These are phyloP conservation scores for Iguana delicatissima DNA, from an alignment of 2,797 vertebrate species.

Conservation along the genomic window DNA sequence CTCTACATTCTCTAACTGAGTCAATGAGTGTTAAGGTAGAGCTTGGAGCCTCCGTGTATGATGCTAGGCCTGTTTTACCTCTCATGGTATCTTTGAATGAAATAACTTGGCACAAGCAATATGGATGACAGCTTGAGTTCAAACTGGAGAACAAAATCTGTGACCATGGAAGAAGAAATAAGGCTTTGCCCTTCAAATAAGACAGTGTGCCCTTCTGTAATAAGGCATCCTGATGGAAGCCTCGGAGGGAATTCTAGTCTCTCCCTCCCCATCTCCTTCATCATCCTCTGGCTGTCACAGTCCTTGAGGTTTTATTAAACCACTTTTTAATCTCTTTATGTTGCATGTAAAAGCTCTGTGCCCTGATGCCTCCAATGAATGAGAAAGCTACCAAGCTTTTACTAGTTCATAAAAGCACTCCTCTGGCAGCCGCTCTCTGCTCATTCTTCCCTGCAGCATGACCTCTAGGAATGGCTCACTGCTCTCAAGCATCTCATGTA, in stretches of 20 bases:
- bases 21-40: conserved; percentile 22
- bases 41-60: neutral
- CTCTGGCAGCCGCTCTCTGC: conserved; percentile 22
- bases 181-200: conserved; percentile 30
- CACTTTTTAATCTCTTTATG: conserved; percentile 49
- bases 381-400: conserved; percentile 24
- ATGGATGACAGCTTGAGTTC: conserved; percentile 7
- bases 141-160: conserved; percentile 33
- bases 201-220: conserved; percentile 10
- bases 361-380: neutral
- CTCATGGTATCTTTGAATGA: conserved; percentile 6
- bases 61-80: conserved; percentile 15
- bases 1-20: conserved; percentile 1
- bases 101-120: conserved; percentile 21
- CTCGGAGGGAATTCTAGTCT: neutral
- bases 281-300: neutral
- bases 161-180: conserved; percentile 1
- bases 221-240: conserved; percentile 9
- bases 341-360: conserved; percentile 41
- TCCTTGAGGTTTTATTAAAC: conserved; percentile 50
- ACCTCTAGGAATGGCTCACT: neutral
- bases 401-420: conserved; percentile 30
- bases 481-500: conserved; percentile 17
- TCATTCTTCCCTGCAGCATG: conserved; percentile 29
- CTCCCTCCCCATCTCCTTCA: neutral